Evolutionary conservation across 1,140 invertebrate genomes (phyloP), one percentile per base, ranked within the genome.

Genomic region (Macrocentrus cingulum): DNA sequence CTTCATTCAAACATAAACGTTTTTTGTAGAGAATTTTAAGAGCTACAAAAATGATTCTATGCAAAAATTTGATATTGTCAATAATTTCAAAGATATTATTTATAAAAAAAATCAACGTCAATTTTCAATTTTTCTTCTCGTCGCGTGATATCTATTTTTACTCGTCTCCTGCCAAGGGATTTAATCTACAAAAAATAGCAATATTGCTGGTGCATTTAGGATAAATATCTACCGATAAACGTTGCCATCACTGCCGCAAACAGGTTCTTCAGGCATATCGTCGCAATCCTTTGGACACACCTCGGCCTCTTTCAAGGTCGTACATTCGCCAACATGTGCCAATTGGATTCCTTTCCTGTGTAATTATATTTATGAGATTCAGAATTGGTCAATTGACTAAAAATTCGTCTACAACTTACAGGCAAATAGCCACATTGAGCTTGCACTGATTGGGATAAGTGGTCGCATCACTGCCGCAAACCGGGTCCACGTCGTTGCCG

Each of bases 201-300:
- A n/a, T n/a, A n/a, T n/a, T n/a, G n/a, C n/a, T n/a, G n/a, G n/a
- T n/a, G n/a, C n/a, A n/a, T n/a, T n/a, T n/a, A n/a, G n/a, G 25
- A 29, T 5, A 4, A 29, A 29, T 29, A 59, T 41, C 71, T 84
- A 94, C 85, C 84, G 86, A 77, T 97, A 97, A 59, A 93, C 92
- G 69, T 93, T 92, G 64, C 93, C 91, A 72, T 97, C 91, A 32
- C 90, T 94, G 29, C 91, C 94, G 76, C 94, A 98, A 56, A 92
- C 87, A 9, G 91, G 91, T 71, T 91, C 85, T 63, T 84, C 82
- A 56, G 79, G 71, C n/a, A 83, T 83, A 41, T 88, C 83, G 48
- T 84, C 84, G 70, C 91, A 94, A 56, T 83, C 81, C 53, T 84
- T 82, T 0, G 89, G 88, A 71, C 91, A 92, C 46, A 87, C 81